Evolutionary conservation across 2,888 invertebrate species (phyloP).

Genomic region (Aspidapion aeneum): DNA sequence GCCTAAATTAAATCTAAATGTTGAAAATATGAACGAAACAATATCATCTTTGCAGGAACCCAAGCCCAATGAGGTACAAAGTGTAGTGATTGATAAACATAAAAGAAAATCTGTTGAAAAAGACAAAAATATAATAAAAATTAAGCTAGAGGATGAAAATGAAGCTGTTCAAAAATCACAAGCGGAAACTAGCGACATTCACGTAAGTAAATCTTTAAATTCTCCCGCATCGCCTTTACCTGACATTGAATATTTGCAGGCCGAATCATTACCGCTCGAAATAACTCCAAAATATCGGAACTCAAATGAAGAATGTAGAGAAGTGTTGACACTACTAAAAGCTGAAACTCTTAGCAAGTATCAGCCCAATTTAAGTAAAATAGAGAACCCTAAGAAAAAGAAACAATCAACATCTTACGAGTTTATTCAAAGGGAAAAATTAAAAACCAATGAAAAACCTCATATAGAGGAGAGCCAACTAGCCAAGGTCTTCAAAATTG

Average conservation of each 20-base stretch:
- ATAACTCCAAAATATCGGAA: conserved; percentile 8
- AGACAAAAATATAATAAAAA: conserved; percentile 3
- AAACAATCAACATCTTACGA: neutral
- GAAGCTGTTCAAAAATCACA: neutral
- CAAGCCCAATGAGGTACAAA: neutral
- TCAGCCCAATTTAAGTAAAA: conserved; percentile 24
- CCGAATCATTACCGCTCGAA: conserved; percentile 18
- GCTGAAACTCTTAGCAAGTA: conserved; percentile 31
- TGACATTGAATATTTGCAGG: conserved; percentile 23
- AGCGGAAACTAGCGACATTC: neutral
- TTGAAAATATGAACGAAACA: neutral
- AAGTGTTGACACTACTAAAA: conserved; percentile 28
- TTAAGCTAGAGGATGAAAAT: neutral
- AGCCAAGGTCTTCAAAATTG: neutral
- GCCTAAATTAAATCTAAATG: no score
- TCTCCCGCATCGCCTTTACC: conserved; percentile 14
- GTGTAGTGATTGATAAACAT: neutral
- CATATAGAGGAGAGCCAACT: neutral
- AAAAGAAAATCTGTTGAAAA: neutral
- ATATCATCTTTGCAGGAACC: neutral
- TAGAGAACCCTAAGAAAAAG: conserved; percentile 10
- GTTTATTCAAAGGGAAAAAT: conserved; percentile 12
- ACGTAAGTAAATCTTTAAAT: neutral
- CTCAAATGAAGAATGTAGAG: conserved; percentile 12
- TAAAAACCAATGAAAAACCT: neutral